A percentile compares a stretch with the other conserved stretches of the same genome.
Conservation (phyloP, 1,140 invertebrate species). For the Orussus abietinus region DNA sequence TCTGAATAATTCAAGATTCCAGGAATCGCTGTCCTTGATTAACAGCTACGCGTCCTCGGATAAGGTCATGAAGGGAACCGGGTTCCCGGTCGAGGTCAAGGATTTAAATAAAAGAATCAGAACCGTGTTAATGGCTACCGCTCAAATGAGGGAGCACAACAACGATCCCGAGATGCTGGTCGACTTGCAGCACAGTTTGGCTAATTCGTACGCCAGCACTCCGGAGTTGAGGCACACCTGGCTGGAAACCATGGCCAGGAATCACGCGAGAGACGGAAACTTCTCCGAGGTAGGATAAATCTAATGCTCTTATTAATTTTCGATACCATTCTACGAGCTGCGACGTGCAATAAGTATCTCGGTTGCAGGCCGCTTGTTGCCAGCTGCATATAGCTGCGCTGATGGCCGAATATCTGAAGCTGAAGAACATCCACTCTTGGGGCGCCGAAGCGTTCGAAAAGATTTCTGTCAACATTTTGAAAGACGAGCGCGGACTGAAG, state of each 20-base stretch:
- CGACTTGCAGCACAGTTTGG: slow-evolving; percentile 89
- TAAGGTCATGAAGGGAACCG: slow-evolving; percentile 88
- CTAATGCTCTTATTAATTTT: background rate
- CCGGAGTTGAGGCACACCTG: slow-evolving; percentile 89
- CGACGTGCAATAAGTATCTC: background rate
- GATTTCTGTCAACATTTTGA: slow-evolving; percentile 83
- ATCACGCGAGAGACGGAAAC: slow-evolving; percentile 76
- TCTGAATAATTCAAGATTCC: slow-evolving; percentile 83
- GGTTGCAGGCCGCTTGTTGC: slow-evolving; percentile 72
- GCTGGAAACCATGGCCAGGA: slow-evolving; percentile 87
- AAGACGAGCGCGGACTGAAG: slow-evolving; percentile 78
- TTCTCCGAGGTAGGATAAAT: slow-evolving; percentile 61
- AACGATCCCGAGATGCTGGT: slow-evolving; percentile 87
- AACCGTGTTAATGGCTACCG: slow-evolving; percentile 90
- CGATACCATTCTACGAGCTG: background rate
- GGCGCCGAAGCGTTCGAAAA: slow-evolving; percentile 77
- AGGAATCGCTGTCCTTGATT: slow-evolving; percentile 87
- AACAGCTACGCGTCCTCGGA: slow-evolving; percentile 90
- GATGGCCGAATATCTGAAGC: slow-evolving; percentile 86
- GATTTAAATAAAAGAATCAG: slow-evolving; percentile 88
- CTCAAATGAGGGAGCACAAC: slow-evolving; percentile 85
- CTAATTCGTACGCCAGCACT: slow-evolving; percentile 91
- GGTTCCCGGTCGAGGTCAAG: slow-evolving; percentile 83
- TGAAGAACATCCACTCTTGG: slow-evolving; percentile 68
- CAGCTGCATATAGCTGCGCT: slow-evolving; percentile 88